Percentiles rank a stretch among this genome's conserved stretches.
Evolutionary conservation across 2,113 vertebrate genomes (phyloP).

Genomic region (Sylvilagus bachmani): DNA sequence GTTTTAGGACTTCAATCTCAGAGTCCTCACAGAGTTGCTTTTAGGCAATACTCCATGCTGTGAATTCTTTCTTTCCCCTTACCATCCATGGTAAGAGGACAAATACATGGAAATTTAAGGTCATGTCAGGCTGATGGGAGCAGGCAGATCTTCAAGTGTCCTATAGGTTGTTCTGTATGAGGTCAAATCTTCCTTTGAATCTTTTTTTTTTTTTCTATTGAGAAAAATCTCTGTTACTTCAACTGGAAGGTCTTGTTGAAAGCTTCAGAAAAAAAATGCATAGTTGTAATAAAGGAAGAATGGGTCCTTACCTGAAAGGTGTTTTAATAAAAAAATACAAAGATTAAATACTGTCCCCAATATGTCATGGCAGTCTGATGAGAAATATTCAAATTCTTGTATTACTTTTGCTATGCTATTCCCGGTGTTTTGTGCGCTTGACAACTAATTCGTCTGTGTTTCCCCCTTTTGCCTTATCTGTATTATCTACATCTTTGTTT

Average conservation of each 20-base stretch:
- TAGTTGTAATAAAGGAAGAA: slow-evolving; percentile 28
- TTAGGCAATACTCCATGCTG: not conserved
- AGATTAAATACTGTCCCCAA: slow-evolving; percentile 21
- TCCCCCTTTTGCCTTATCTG: not conserved
- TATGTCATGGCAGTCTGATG: slow-evolving; percentile 3
- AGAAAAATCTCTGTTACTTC: not conserved
- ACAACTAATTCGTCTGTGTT: not conserved
- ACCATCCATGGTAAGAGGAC: not conserved
- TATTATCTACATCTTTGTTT: slow-evolving; percentile 49
- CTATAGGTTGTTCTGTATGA: not conserved
- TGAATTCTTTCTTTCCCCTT: slow-evolving; percentile 43
- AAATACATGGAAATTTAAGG: slow-evolving; percentile 32
- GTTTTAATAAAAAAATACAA: slow-evolving; percentile 29
- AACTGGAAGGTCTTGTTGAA: slow-evolving; percentile 5
- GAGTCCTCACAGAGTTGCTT: not conserved
- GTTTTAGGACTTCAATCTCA: not conserved
- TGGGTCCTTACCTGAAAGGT: not conserved
- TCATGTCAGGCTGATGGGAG: not conserved
- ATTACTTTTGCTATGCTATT: not conserved
- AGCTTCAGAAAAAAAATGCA: slow-evolving; percentile 41
- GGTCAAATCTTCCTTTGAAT: slow-evolving; percentile 41
- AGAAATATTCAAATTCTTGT: not conserved
- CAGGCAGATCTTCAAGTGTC: not conserved
- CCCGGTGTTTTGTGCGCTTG: not conserved
- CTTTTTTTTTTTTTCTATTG: slow-evolving; percentile 51